Conservation (phyloP, 2,113 vertebrate genomes). For the Thunnus thynnus region DNA sequence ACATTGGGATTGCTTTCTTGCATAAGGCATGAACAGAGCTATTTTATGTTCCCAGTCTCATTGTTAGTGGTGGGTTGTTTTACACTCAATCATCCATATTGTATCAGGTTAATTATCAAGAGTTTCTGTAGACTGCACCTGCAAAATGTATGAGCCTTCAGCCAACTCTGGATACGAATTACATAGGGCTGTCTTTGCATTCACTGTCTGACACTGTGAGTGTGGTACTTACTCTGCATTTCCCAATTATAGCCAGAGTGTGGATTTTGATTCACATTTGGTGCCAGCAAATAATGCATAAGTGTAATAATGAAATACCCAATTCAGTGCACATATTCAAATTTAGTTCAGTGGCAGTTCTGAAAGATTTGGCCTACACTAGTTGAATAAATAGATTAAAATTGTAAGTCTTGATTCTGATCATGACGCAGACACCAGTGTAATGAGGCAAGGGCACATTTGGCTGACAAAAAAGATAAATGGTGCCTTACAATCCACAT, state of each 20-base stretch:
- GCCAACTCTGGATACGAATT: constrained; percentile 6
- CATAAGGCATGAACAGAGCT: too few species aligned
- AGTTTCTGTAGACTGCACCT: constrained; percentile 7
- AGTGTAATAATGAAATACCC: neutral
- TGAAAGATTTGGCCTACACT: neutral
- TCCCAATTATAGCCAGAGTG: too few species aligned
- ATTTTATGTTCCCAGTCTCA: too few species aligned
- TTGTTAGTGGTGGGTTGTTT: neutral
- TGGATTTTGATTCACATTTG: neutral
- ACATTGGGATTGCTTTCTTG: too few species aligned
- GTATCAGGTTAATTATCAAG: constrained; percentile 6
- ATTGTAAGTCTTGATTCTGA: neutral
- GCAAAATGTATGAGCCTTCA: constrained; percentile 13
- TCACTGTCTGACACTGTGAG: neutral
- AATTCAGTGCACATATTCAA: neutral
- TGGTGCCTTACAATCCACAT: neutral
- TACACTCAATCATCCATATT: neutral
- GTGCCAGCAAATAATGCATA: neutral
- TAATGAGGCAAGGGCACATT: constrained; percentile 23
- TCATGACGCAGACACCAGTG: neutral
- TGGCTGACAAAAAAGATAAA: neutral
- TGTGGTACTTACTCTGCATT: neutral
- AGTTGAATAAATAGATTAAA: neutral
- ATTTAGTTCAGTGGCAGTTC: constrained; percentile 10
- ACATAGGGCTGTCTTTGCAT: neutral